Evolutionary conservation across 1,140 invertebrate genomes (phyloP).

Genomic region (Epicauta chinensis): DNA sequence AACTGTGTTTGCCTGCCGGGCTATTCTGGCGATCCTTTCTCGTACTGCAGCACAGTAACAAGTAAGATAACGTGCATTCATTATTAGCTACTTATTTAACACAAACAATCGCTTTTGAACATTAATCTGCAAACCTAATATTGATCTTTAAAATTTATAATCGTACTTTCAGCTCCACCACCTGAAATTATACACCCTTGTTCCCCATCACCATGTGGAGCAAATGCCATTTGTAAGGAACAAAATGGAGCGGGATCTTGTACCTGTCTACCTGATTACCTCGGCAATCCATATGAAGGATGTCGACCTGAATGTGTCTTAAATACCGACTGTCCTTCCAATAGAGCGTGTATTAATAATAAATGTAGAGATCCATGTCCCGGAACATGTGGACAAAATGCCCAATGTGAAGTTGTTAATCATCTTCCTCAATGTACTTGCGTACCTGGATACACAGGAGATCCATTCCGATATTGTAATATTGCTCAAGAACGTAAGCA

Average conservation of each 20-base stretch:
- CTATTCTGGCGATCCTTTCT: conserved; percentile 53
- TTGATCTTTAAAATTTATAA: not conserved
- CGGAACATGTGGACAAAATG: conserved; percentile 59
- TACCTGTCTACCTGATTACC: conserved; percentile 56
- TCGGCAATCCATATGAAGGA: conserved; percentile 68
- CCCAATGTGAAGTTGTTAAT: conserved; percentile 54
- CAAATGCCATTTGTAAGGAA: conserved; percentile 64
- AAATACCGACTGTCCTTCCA: conserved; percentile 61
- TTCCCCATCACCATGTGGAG: conserved; percentile 62
- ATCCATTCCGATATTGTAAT: conserved; percentile 54
- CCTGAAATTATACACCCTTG: conserved; percentile 49
- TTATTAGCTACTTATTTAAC: conserved; percentile 7
- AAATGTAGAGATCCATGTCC: conserved; percentile 61
- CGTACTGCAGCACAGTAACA: conserved; percentile 41
- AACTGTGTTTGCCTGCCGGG: conserved; percentile 53
- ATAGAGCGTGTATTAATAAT: conserved; percentile 52
- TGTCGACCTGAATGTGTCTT: conserved; percentile 63
- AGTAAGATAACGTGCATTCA: conserved; percentile 13
- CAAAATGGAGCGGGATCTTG: conserved; percentile 60
- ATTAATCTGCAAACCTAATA: not conserved
- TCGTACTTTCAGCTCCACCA: conserved; percentile 29
- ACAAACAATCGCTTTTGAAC: not conserved
- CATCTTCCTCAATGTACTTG: conserved; percentile 54
- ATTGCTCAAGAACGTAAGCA: conserved; percentile 49
- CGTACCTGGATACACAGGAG: conserved; percentile 51